Base-by-base conservation (phyloP, 2,113 vertebrate species). In the Mirounga angustirostris region DNA sequence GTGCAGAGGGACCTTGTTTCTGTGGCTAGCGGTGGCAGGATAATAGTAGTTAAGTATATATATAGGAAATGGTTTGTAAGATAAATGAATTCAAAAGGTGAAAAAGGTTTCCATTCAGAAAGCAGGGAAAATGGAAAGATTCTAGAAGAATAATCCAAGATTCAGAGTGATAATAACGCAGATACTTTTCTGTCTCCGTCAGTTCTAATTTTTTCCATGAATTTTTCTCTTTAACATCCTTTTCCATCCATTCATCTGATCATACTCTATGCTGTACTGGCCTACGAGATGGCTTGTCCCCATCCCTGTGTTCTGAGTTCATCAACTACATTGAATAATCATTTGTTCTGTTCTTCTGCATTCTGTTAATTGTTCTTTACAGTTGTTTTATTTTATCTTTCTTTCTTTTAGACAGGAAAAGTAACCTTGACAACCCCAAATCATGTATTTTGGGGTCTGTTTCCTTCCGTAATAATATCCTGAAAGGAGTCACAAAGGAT, bases 331-430 rank as follows among this genome's bases (percentile, higher is more conserved):
- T 79, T 80, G 33, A 88, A 88, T 63, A 97, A 10, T 50, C 21
- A 36, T 96, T 97, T 93, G 30, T 94, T 94, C 46, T 19, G 50
- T 4, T 86, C 61, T 18, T 61, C 33, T 85, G 33, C 22, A 4
- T n/a, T 92, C 61, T 95, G 33, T 91, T 80, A 56, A 81, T 87
- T 95, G 21, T 91, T 83, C 43, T 63, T 90, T 69, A 43, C 96
- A 50, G 93, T 50, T 59, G 80, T 95, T 86, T 95, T 65, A 82
- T 97, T 94, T 81, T 97, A 43, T 91, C 52, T 96, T 92, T 90
- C 63, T 89, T 96, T 93, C 69, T 92, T 97, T 97, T 91, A 98
- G 97, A 91, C 52, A 96, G 63, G 78, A 97, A 91, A 82, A 96
- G 52, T 93, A 84, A 93, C 30, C 56, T 79, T 93, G 80, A 96